Evolutionary conservation across 2,888 invertebrate species (phyloP).

Genomic region (Phyllotreta striolata): DNA sequence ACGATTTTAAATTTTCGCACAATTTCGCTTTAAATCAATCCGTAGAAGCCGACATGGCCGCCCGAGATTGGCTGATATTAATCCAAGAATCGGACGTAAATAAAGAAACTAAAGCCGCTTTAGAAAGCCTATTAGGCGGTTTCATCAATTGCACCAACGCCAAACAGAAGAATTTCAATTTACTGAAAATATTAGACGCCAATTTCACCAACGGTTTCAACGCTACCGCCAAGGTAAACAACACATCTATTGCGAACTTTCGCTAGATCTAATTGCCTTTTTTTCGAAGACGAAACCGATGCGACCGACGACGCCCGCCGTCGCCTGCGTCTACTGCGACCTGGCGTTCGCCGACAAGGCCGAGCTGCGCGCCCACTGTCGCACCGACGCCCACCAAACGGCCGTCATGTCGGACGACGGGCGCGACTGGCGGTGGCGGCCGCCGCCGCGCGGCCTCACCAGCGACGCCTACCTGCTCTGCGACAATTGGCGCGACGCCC

Average conservation of each 20-base stretch:
- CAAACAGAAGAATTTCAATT: slow-evolving; percentile 52
- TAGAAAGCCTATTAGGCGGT: slow-evolving; percentile 62
- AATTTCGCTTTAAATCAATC: slow-evolving; percentile 33
- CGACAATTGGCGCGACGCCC: slow-evolving; percentile 66
- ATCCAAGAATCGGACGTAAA: slow-evolving; percentile 55
- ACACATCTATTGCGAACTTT: too few species aligned
- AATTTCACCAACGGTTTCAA: slow-evolving; percentile 42
- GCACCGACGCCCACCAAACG: slow-evolving; percentile 66
- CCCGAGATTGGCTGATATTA: slow-evolving; percentile 66
- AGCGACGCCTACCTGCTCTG: slow-evolving; percentile 72
- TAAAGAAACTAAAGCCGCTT: slow-evolving; percentile 63
- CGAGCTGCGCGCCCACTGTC: slow-evolving; percentile 67
- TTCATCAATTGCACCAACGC: slow-evolving; percentile 46
- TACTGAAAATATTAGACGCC: slow-evolving; percentile 47
- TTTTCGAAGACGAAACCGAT: slow-evolving; percentile 31
- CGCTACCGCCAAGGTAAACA: slow-evolving; percentile 41
- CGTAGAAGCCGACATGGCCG: slow-evolving; percentile 65
- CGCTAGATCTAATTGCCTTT: background rate
- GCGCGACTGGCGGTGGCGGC: slow-evolving; percentile 73
- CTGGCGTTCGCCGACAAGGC: slow-evolving; percentile 65
- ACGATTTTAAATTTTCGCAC: too few species aligned
- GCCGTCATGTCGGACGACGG: slow-evolving; percentile 76
- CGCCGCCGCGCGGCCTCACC: slow-evolving; percentile 73
- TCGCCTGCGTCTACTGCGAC: slow-evolving; percentile 67
- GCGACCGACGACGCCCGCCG: background rate